Conservation (phyloP, 2,888 invertebrate species). For the Drosophila multiciliata region DNA sequence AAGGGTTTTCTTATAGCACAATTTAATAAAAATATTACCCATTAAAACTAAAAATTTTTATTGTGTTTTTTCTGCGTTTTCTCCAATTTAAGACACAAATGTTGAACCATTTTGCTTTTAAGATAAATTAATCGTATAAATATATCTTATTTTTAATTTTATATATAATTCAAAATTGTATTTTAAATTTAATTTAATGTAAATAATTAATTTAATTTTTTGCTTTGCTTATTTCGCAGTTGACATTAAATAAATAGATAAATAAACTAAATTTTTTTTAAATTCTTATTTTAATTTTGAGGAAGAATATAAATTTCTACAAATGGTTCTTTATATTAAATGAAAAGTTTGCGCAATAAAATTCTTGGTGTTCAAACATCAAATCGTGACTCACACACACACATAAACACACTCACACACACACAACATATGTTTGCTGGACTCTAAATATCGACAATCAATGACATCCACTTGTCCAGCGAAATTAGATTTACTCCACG, state of each 20-base stretch:
- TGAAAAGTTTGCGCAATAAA: neutral
- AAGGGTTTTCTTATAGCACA: fast-evolving
- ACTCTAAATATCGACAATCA: slow-evolving; percentile 76
- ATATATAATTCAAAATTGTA: too few relatives aligned
- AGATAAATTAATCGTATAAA: too few relatives aligned
- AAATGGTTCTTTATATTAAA: neutral
- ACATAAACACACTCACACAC: neutral
- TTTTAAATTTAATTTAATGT: too few relatives aligned
- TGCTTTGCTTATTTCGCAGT: too few relatives aligned
- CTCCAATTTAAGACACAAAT: too few relatives aligned
- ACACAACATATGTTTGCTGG: slow-evolving; percentile 37
- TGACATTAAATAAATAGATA: too few relatives aligned
- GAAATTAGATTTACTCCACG: slow-evolving; percentile 79
- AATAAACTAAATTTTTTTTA: neutral
- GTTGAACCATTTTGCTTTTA: too few relatives aligned
- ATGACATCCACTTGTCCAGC: slow-evolving; percentile 79
- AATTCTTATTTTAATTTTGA: neutral
- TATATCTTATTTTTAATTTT: too few relatives aligned
- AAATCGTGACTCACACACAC: neutral
- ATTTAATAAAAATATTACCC: neutral
- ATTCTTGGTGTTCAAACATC: neutral
- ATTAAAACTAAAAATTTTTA: too few relatives aligned
- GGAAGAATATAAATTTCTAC: neutral
- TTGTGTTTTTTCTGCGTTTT: too few relatives aligned
- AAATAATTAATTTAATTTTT: too few relatives aligned